These are phyloP conservation scores for Oxyteleia sp. DNA, from an alignment of 2,888 invertebrate genomes.

Conservation along the genomic window DNA sequence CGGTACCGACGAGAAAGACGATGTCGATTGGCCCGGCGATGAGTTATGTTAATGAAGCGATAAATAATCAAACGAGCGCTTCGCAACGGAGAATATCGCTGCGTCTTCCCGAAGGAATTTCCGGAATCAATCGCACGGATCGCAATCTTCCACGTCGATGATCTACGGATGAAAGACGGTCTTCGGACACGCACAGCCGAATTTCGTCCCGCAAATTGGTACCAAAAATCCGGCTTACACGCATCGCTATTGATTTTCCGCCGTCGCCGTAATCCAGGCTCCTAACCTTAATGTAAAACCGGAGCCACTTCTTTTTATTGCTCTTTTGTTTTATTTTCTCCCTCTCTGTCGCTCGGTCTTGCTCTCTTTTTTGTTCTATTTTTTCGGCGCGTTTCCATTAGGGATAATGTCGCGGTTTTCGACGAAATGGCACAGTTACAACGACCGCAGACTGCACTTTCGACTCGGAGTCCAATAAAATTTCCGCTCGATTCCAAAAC, in stretches of 20 bases:
- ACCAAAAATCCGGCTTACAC: not conserved
- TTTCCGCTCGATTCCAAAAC: slow-evolving; percentile 26
- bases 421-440: slow-evolving; percentile 48
- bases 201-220: slow-evolving; percentile 2
- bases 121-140: slow-evolving; percentile 31
- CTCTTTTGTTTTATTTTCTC: slow-evolving; percentile 20
- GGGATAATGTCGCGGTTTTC: slow-evolving; percentile 69
- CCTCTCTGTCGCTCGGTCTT: no score
- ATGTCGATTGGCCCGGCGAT: slow-evolving; percentile 67
- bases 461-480: slow-evolving; percentile 54
- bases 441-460: slow-evolving; percentile 55
- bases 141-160: slow-evolving; percentile 2
- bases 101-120: slow-evolving; percentile 32
- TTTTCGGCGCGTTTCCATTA: slow-evolving; percentile 56
- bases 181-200: not conserved
- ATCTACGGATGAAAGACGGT: slow-evolving; percentile 20
- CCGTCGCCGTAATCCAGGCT: slow-evolving; percentile 8
- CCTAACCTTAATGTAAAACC: slow-evolving; percentile 1
- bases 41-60: slow-evolving; percentile 73
- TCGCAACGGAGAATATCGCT: slow-evolving; percentile 32
- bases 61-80: slow-evolving; percentile 65
- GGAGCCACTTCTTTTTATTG: slow-evolving; percentile 6
- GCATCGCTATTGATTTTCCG: slow-evolving; percentile 34
- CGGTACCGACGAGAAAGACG: slow-evolving; percentile 58
- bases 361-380: slow-evolving; percentile 24